These are phyloP conservation scores for Planococcus citri DNA, from an alignment of 1,140 invertebrate species.

Conservation along the genomic window DNA sequence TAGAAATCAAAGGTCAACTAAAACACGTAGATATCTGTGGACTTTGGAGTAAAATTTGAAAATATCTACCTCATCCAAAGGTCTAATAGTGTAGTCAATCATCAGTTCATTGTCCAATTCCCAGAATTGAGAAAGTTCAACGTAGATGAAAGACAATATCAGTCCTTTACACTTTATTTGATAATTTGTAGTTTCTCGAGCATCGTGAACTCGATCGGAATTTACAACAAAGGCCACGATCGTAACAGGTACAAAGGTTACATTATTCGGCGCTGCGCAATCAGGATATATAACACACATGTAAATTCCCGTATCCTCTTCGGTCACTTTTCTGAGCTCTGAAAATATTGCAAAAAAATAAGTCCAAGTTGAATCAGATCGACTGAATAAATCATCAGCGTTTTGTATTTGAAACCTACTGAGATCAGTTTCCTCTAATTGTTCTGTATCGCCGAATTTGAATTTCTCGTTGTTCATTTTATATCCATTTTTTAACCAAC, in stretches of 20 bases:
- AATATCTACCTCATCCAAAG: neutral
- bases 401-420: neutral
- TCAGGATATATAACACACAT: slow-evolving; percentile 2
- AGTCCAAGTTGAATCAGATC: neutral
- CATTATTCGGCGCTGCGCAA: neutral
- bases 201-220: neutral
- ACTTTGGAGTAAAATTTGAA: neutral
- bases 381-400: too few species aligned
- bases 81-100: neutral
- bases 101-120: neutral
- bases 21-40: neutral
- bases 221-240: neutral
- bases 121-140: neutral
- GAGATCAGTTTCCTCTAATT: neutral
- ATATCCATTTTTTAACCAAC: slow-evolving; percentile 21
- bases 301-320: neutral
- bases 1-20: neutral
- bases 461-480: neutral
- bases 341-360: neutral
- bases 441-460: neutral
- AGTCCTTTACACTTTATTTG: neutral
- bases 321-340: neutral
- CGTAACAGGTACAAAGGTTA: neutral
- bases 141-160: neutral
- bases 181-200: neutral